These are phyloP conservation scores for Mantis religiosa DNA, from an alignment of 2,888 invertebrate genomes.

Conservation along the genomic window DNA sequence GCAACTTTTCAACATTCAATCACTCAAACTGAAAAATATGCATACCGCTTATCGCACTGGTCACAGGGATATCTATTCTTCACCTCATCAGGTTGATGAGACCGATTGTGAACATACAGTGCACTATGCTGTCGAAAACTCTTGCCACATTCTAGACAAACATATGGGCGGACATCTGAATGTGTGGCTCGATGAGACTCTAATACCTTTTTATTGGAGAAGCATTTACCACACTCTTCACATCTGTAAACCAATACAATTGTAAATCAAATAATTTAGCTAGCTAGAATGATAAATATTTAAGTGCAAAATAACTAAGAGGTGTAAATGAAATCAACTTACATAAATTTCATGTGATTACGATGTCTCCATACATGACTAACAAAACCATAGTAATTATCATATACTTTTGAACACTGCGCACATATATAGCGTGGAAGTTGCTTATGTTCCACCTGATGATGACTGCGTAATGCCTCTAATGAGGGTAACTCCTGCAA, in stretches of 20 bases:
- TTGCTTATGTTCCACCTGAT: slow-evolving; percentile 58
- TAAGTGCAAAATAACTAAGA: background rate
- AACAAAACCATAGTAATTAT: slow-evolving; percentile 59
- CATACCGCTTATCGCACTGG: slow-evolving; percentile 52
- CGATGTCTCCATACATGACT: slow-evolving; percentile 62
- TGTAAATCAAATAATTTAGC: background rate
- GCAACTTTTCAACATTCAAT: no score
- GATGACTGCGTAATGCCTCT: slow-evolving; percentile 56
- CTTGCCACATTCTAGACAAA: slow-evolving; percentile 54
- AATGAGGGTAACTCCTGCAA: slow-evolving; percentile 40
- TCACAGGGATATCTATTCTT: slow-evolving; percentile 57
- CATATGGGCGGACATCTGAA: slow-evolving; percentile 49
- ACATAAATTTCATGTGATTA: slow-evolving; percentile 53
- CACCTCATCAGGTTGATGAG: slow-evolving; percentile 53
- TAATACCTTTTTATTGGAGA: slow-evolving; percentile 49
- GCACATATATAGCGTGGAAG: slow-evolving; percentile 61
- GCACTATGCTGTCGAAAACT: slow-evolving; percentile 54
- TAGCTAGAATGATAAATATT: background rate
- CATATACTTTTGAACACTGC: slow-evolving; percentile 60
- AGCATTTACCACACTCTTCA: slow-evolving; percentile 55
- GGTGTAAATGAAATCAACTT: slow-evolving; percentile 35
- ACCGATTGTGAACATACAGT: slow-evolving; percentile 51
- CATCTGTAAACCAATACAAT: slow-evolving; percentile 38
- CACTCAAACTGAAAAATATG: background rate
- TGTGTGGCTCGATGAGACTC: slow-evolving; percentile 50